Percentiles rank a stretch among this genome's conserved stretches.
phyloP scores from a whole-genome alignment of 1,140 invertebrate genomes.

The Prorops nasuta region DNA sequence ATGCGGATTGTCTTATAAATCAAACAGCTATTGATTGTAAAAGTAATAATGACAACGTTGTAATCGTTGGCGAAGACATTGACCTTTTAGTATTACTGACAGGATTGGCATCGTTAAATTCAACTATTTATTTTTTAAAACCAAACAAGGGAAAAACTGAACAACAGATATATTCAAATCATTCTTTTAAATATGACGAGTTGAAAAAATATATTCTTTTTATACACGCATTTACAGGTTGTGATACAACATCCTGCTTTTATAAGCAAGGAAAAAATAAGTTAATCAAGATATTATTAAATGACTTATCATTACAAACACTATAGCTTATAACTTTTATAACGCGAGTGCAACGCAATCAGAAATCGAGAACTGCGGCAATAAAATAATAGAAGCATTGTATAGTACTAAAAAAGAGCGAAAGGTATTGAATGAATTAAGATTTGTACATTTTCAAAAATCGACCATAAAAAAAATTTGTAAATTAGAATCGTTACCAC shows the following conservation, averaged over 20 bases:
- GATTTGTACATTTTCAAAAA: background rate
- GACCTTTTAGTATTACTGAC: background rate
- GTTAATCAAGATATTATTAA: slow-evolving; percentile 1
- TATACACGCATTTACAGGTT: slow-evolving; percentile 9
- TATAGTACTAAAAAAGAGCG: background rate
- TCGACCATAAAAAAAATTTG: background rate
- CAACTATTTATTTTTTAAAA: background rate
- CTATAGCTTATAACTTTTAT: background rate
- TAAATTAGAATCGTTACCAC: background rate
- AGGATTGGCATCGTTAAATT: background rate
- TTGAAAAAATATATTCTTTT: slow-evolving; percentile 1
- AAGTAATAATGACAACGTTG: background rate
- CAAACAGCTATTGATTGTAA: slow-evolving; percentile 2
- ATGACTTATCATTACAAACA: background rate
- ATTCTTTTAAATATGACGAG: background rate
- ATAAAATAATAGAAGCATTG: background rate
- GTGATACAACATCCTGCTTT: slow-evolving; percentile 7
- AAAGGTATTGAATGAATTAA: background rate
- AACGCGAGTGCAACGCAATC: background rate
- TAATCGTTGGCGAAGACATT: background rate
- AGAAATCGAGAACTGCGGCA: background rate
- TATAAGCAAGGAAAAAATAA: slow-evolving; percentile 8
- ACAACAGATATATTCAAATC: background rate
- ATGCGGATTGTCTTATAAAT: slow-evolving; percentile 4
- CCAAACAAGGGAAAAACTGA: background rate